A percentile compares a stretch with the other conserved stretches of the same genome.
These are phyloP conservation scores for Gymnopithys bicolor DNA, from an alignment of 2,797 vertebrate species.

Conservation along the genomic window DNA sequence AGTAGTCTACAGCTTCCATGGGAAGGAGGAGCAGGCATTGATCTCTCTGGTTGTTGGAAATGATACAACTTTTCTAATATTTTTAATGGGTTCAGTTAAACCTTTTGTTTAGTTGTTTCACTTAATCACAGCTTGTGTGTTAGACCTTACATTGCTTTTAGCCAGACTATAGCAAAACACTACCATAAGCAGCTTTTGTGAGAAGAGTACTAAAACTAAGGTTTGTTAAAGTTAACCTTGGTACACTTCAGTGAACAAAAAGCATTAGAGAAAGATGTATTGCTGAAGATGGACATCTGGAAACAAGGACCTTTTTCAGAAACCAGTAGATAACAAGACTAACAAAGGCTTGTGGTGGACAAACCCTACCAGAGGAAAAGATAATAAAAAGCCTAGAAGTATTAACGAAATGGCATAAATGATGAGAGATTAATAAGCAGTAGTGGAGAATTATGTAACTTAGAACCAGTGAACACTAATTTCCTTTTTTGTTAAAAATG, in stretches of 20 bases:
- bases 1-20: not conserved
- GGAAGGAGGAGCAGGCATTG: not conserved
- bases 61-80: not conserved
- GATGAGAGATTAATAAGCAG: not conserved
- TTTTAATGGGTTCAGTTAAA: not conserved
- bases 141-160: not conserved
- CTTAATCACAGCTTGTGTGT: not conserved
- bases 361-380: not conserved
- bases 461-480: not conserved
- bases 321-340: not conserved
- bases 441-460: not conserved
- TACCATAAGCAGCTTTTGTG: not conserved
- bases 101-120: not conserved
- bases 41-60: not conserved
- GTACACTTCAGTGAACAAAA: not conserved
- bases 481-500: not conserved
- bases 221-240: not conserved
- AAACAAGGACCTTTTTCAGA: not conserved
- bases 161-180: not conserved
- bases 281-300: not conserved
- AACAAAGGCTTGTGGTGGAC: not conserved
- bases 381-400: not conserved
- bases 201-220: not conserved
- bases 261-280: not conserved
- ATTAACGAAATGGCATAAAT: not conserved